phyloP scores from a whole-genome alignment of 2,113 vertebrate genomes.

The Proterorhinus semilunaris region DNA sequence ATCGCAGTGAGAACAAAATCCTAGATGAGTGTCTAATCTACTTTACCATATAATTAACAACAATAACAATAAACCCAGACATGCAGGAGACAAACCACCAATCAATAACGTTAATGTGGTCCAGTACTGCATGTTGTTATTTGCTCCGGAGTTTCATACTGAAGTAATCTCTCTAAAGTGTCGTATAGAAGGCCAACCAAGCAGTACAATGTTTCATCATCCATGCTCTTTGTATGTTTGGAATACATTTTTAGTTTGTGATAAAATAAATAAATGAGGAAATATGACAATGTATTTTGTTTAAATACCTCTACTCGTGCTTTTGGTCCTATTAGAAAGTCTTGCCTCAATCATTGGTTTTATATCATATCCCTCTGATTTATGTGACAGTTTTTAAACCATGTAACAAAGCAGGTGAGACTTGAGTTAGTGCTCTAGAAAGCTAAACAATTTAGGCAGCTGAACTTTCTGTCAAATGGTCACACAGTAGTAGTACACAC shows the following conservation, averaged over 20 bases:
- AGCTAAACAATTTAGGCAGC: no score
- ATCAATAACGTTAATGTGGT: constrained; percentile 20
- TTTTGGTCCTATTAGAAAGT: no score
- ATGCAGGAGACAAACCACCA: background rate
- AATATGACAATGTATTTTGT: background rate
- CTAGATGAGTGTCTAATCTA: constrained; percentile 4
- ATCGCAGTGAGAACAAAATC: background rate
- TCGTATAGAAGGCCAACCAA: constrained; percentile 50
- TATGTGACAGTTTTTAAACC: constrained; percentile 6
- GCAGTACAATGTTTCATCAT: constrained; percentile 3
- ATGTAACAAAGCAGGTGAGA: background rate
- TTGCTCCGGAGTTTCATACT: constrained; percentile 4
- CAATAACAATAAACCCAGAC: constrained; percentile 7
- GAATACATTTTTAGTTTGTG: background rate
- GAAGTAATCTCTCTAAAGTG: constrained; percentile 25
- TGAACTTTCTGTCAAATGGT: no score
- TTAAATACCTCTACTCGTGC: background rate
- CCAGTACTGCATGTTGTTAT: constrained; percentile 7
- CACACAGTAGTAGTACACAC: no score
- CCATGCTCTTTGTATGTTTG: constrained; percentile 7
- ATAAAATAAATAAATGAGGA: background rate
- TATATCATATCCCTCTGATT: background rate
- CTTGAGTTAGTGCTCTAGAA: no score
- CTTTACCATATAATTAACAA: constrained; percentile 31
- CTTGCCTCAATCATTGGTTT: background rate